A percentile compares a stretch with the other conserved stretches of the same genome.
phyloP scores from a whole-genome alignment of 1,140 invertebrate genomes.

The Drosophila watanabei region DNA sequence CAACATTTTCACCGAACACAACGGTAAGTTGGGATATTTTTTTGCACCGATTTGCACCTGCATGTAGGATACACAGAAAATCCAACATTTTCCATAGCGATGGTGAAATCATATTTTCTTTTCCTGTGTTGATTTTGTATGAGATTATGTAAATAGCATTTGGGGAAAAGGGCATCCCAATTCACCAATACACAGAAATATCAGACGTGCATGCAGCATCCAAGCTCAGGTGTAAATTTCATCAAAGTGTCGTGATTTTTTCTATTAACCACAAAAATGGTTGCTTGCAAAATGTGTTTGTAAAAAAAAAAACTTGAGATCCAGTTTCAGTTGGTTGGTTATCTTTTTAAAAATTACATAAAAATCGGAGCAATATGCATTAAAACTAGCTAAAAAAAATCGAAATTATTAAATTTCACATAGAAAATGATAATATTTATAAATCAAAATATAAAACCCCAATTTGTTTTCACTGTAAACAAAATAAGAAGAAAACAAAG shows the following conservation, averaged over 20 bases:
- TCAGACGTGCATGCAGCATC: slow-evolving; percentile 34
- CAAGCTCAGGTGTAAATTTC: slow-evolving; percentile 34
- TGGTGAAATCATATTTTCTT: not conserved
- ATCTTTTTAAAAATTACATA: not conserved
- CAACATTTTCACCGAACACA: slow-evolving; percentile 96
- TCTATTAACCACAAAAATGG: not conserved
- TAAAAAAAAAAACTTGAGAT: not conserved
- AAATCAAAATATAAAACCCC: too few relatives aligned
- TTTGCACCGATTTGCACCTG: not conserved
- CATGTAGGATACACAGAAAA: slow-evolving; percentile 25
- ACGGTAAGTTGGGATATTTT: slow-evolving; percentile 88
- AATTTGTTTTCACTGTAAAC: not conserved
- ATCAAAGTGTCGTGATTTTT: slow-evolving; percentile 9
- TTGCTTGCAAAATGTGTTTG: not conserved
- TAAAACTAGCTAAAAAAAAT: not conserved
- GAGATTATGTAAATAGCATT: slow-evolving; percentile 7
- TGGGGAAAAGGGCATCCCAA: not conserved
- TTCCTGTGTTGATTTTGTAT: slow-evolving; percentile 5
- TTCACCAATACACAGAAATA: slow-evolving; percentile 18
- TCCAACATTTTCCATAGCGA: not conserved
- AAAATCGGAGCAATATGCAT: not conserved
- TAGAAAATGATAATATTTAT: too few relatives aligned
- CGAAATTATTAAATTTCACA: too few relatives aligned
- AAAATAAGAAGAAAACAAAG: not conserved
- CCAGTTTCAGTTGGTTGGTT: slow-evolving; percentile 1